Evolutionary conservation across 2,888 invertebrate genomes (phyloP).

Genomic region (Chrysomela aeneicollis): DNA sequence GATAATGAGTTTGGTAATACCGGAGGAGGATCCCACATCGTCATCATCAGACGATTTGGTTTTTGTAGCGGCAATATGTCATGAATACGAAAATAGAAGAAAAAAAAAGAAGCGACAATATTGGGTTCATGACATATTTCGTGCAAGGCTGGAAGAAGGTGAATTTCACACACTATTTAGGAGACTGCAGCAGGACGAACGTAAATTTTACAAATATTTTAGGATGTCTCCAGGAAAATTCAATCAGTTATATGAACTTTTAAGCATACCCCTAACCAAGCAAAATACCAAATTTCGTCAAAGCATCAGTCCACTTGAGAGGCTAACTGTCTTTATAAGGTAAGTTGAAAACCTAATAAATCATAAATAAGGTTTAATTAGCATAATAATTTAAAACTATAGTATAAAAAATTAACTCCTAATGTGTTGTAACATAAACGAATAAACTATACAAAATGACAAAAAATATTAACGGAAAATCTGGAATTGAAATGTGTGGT

Average conservation of each 20-base stretch:
- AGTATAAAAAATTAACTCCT: not conserved
- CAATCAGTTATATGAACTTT: not conserved
- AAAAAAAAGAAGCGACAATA: not conserved
- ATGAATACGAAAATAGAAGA: not conserved
- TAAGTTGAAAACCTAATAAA: not conserved
- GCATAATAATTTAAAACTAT: not conserved
- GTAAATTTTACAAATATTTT: not conserved
- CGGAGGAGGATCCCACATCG: not conserved
- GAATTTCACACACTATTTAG: not conserved
- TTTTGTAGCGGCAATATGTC: constrained; percentile 9
- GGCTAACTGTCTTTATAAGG: constrained; percentile 7
- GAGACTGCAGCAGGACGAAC: not conserved
- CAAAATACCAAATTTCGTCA: not conserved
- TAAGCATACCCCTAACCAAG: constrained; percentile 3
- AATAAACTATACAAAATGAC: not conserved
- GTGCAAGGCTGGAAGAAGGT: not conserved
- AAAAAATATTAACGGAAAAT: not conserved
- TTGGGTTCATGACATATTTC: not conserved
- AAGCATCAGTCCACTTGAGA: constrained; percentile 2
- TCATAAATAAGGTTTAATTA: not conserved
- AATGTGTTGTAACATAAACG: not conserved
- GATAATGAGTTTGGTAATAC: not conserved
- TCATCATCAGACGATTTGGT: constrained; percentile 13
- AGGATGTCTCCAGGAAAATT: not conserved
- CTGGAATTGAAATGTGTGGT: not conserved